Base-by-base conservation (phyloP, 2,888 invertebrate species). In the Drosophila anceps region DNA sequence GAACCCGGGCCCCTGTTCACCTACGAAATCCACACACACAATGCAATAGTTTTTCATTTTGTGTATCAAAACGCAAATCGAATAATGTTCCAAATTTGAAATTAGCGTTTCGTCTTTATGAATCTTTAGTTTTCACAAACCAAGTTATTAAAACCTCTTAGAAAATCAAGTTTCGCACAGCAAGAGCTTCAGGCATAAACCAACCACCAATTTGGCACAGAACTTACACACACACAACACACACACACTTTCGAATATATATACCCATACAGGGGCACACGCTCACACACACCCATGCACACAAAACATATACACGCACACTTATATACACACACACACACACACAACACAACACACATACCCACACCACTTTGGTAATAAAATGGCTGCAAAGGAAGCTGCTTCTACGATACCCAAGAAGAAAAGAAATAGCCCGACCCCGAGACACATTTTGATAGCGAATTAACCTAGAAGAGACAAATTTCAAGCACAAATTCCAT, bases 41-140 rank as follows among this genome's bases (percentile, higher is more conserved):
- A 87, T 90, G 90, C 91, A 91, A 91, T 91, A 91, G 90, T 89
- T 90, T 90, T 81, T 90, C 84, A 89, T 88, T 90, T 90, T 86
- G 88, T 89, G 87, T 85, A 80, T 64, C 62, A 67, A 69, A 88
- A 83, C 79, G 82, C 82, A 76, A 84, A 82, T 87, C 79, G 73
- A 79, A 76, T 62, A 79, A 59, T 73, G 18, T 58, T 20, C 27
- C 29, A 41, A 85, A 86, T 84, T 86, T 73, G 12, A 84, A 87
- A 83, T 76, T 77, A 31, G 2, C 51, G 78, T 89, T 89, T 88
- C 83, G 89, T 75, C 43, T 27, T 86, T 87, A 83, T 63, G 50
- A 66, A 67, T 80, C 66, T 82, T 86, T 77, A 84, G 76, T 88
- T 84, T 58, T 54, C 37, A 70, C 69, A 73, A 71, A 68, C 64